Conservation (phyloP, 1,140 invertebrate species). For the Zaprionus davidi region DNA sequence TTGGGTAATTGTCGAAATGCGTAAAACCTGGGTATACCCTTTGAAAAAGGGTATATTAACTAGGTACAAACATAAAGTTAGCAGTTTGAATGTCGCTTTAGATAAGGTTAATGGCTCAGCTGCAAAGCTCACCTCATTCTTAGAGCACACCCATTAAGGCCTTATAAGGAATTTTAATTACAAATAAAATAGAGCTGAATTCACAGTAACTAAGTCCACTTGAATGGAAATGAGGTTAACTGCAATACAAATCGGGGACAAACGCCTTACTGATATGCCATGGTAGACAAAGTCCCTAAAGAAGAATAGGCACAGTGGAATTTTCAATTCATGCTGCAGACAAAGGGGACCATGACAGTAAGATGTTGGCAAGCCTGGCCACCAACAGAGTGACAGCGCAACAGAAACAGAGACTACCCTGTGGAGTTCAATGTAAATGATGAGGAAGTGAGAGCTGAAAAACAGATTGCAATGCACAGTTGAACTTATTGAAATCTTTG, state of each 20-base stretch:
- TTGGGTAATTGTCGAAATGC: slow-evolving; percentile 72
- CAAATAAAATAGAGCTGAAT: not conserved
- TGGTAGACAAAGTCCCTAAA: too few relatives aligned
- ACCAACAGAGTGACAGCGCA: not conserved
- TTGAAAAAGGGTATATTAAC: not conserved
- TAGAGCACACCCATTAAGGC: too few relatives aligned
- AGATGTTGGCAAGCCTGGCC: not conserved
- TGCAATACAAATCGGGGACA: not conserved
- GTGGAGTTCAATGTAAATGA: not conserved
- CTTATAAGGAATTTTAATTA: too few relatives aligned
- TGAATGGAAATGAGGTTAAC: not conserved
- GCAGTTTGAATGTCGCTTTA: too few relatives aligned
- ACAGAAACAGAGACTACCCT: not conserved
- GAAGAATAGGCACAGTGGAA: not conserved
- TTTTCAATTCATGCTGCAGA: not conserved
- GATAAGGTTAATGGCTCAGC: too few relatives aligned
- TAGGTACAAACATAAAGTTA: not conserved
- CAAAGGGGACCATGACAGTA: not conserved
- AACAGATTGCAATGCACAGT: slow-evolving; percentile 3
- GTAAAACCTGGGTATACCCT: slow-evolving; percentile 33
- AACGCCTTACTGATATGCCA: not conserved
- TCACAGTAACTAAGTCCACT: not conserved
- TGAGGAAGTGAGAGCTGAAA: not conserved
- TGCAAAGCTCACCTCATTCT: too few relatives aligned
- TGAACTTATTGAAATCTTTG: slow-evolving; percentile 2